Percentiles rank a stretch among this genome's conserved stretches.
These are phyloP conservation scores for Ia io DNA, from an alignment of 2,113 vertebrate genomes.

Conservation along the genomic window DNA sequence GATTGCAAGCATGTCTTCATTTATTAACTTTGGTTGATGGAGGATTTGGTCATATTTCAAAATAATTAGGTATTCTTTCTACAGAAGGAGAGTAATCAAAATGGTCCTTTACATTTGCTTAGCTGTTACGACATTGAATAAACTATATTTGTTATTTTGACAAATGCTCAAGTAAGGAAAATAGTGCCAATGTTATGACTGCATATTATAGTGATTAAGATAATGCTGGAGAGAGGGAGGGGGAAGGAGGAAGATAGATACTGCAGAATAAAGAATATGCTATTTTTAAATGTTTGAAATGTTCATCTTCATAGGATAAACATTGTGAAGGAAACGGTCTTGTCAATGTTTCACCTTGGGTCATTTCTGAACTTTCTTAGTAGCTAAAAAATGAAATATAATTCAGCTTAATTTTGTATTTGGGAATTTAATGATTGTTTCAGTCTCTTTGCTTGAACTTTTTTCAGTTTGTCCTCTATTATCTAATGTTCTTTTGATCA, in stretches of 20 bases:
- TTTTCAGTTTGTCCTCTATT: background rate
- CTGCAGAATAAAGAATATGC: background rate
- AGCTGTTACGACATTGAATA: background rate
- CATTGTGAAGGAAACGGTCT: background rate
- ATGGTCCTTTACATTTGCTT: background rate
- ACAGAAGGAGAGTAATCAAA: background rate
- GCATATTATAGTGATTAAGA: background rate
- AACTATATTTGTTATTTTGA: background rate
- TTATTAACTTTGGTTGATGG: background rate
- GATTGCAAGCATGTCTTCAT: background rate
- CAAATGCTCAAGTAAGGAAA: background rate
- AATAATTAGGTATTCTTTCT: background rate
- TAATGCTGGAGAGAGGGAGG: background rate
- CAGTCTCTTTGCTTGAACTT: background rate
- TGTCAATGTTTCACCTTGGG: background rate
- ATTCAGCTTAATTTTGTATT: background rate
- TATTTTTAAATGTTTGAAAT: background rate
- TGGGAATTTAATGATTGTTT: background rate
- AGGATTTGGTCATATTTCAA: background rate
- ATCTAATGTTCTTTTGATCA: background rate
- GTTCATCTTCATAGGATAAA: constrained; percentile 4
- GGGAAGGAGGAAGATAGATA: background rate
- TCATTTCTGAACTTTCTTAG: constrained; percentile 34
- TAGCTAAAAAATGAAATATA: background rate
- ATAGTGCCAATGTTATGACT: background rate